Evolutionary conservation across 2,113 vertebrate genomes (phyloP).

Genomic region (Megaleporinus macrocephalus): DNA sequence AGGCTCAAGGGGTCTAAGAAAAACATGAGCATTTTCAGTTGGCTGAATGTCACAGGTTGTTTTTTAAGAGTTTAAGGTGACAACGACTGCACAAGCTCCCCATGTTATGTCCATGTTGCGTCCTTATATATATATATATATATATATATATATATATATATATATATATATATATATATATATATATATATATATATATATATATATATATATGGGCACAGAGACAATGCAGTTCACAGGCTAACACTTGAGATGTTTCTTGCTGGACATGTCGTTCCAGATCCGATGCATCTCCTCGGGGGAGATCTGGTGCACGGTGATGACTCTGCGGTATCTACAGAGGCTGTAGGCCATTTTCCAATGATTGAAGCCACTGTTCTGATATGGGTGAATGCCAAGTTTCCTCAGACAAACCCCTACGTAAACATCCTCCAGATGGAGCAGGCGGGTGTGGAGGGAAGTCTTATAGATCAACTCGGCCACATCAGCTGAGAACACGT

Average conservation of each 20-base stretch:
- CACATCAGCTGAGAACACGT: conserved; percentile 96
- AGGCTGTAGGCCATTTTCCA: conserved; percentile 99
- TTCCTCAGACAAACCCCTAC: conserved; percentile 96
- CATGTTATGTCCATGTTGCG: neutral
- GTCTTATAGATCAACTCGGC: conserved; percentile 98
- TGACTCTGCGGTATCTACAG: conserved; percentile 93
- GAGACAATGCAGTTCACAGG: conserved; percentile 17
- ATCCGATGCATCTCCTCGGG: conserved; percentile 99
- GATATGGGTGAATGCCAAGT: conserved; percentile 96
- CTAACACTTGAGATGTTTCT: conserved; percentile 98
- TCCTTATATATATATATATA: no score
- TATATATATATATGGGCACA: neutral
- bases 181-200: no score
- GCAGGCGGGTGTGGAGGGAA: conserved; percentile 93
- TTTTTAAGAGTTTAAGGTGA: conserved; percentile 14
- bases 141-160: no score
- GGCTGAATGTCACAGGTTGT: conserved; percentile 7
- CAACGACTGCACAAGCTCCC: neutral
- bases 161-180: no score
- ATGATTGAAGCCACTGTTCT: conserved; percentile 99
- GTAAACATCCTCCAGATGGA: conserved; percentile 97
- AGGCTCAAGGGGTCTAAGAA: neutral
- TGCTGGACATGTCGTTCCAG: conserved; percentile 99
- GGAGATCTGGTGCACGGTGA: conserved; percentile 98
- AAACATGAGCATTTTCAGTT: neutral